phyloP scores from a whole-genome alignment of 2,888 invertebrate genomes.

The Epinotia brunnichana region DNA sequence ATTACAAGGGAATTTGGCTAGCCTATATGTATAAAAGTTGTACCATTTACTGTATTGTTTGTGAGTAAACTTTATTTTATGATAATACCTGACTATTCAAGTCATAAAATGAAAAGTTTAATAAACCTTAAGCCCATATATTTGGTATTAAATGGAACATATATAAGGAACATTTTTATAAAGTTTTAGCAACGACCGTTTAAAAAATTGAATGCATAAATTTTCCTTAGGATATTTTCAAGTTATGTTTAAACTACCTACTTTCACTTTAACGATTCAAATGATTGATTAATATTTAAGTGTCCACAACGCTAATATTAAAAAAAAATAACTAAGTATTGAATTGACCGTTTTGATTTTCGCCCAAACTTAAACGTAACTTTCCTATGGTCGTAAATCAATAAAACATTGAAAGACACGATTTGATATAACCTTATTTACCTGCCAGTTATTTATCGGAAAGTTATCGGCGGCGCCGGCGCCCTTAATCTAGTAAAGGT shows the following conservation, averaged over 20 bases:
- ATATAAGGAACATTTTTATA: no score
- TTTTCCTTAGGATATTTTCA: no score
- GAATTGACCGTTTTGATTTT: background rate
- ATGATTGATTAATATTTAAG: no score
- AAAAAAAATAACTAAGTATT: no score
- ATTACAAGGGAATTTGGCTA: no score
- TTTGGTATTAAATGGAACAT: background rate
- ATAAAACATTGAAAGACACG: background rate
- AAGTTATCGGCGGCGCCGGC: constrained; percentile 29
- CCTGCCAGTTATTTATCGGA: constrained; percentile 19
- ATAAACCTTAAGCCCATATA: background rate
- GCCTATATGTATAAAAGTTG: background rate
- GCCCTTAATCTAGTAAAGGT: constrained; percentile 43
- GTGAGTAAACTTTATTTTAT: background rate
- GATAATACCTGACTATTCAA: background rate
- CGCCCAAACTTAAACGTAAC: background rate
- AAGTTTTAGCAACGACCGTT: no score
- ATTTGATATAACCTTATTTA: constrained; percentile 2
- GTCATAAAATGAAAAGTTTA: background rate
- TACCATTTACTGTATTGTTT: background rate
- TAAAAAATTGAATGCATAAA: no score
- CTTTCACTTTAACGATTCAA: no score
- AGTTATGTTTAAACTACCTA: no score
- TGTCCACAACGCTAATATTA: no score
- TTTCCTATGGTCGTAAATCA: background rate